Base-by-base conservation (phyloP, 2,888 invertebrate species). In the Rhingia rostrata region DNA sequence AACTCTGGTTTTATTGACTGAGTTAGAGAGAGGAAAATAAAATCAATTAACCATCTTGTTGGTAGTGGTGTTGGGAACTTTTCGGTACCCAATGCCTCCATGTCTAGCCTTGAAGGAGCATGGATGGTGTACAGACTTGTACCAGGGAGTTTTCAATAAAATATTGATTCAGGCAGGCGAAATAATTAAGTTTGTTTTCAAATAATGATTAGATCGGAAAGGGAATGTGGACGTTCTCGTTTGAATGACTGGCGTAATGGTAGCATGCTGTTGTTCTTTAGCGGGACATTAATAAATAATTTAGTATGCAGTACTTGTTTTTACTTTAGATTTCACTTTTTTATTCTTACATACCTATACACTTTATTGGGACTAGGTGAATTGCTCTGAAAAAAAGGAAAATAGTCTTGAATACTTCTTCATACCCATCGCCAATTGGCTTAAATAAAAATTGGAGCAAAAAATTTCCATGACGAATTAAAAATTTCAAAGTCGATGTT, bases 141-240 rank as follows among this genome's bases (percentile, higher is more conserved):
- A 43, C 47, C 30, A 9, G 45, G 53, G 45, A 43, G 54, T 45
- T 47, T 51, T 64, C 53, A 56, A 45, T 63, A 35, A 69, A 63
- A 81, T 69, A 81, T 81, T 75, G 81, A 69, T 75, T 51, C 47
- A 64, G 53, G 32, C 51, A 60, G 45, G 47, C 60, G 53, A 66
- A 67, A 67, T 67, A 58, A 83, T 78, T 73, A 74, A 78, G 63
- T 37, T 69, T 73, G 70, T 69, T 78, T 73, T 35, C 63, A 14
- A 77, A 41, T 58, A 37, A 66, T 9, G 37, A 58, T 4, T 37
- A 66, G 58, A 3, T n/a, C 43, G 37, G 43, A 7, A n/a, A 22
- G 14, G 4, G 30, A 12, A 12, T 56, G 56, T 53, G 32, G 56
- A 37, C 69, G 67, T 54, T 61, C 60, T 80, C 69, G 35, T 22